Evolutionary conservation across 2,888 invertebrate genomes (phyloP).

Genomic region (Drosophila mettleri): DNA sequence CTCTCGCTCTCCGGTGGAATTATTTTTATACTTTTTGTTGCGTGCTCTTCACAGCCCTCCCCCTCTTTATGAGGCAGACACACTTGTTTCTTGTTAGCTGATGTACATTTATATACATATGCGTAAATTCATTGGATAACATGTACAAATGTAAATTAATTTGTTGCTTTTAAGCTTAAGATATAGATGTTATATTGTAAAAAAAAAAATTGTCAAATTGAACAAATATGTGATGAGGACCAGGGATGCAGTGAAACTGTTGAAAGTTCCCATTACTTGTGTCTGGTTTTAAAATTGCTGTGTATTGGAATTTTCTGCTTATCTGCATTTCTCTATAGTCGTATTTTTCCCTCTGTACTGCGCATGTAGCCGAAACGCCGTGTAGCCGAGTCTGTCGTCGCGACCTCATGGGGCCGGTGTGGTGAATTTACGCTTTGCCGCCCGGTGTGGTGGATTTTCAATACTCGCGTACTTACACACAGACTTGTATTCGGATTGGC

Average conservation of each 20-base stretch:
- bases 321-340: conserved; percentile 61
- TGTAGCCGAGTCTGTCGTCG: conserved; percentile 49
- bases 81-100: conserved; percentile 53
- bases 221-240: neutral
- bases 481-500: conserved; percentile 7
- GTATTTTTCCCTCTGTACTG: conserved; percentile 49
- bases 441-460: conserved; percentile 59
- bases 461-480: conserved; percentile 12
- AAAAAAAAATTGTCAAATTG: no score
- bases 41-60: conserved; percentile 55
- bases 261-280: conserved; percentile 17
- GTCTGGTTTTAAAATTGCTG: conserved; percentile 23
- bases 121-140: conserved; percentile 1
- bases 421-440: conserved; percentile 61
- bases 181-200: conserved; percentile 12
- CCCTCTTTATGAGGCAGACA: conserved; percentile 33
- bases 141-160: conserved; percentile 14
- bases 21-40: conserved; percentile 74
- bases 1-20: conserved; percentile 53
- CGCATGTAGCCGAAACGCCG: conserved; percentile 45
- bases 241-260: conserved; percentile 6
- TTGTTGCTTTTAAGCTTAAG: conserved; percentile 2
- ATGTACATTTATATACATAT: conserved; percentile 5
- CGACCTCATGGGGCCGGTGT: conserved; percentile 77
- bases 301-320: conserved; percentile 60